phyloP scores from a whole-genome alignment of 2,888 invertebrate genomes.

The Empis stercorea region DNA sequence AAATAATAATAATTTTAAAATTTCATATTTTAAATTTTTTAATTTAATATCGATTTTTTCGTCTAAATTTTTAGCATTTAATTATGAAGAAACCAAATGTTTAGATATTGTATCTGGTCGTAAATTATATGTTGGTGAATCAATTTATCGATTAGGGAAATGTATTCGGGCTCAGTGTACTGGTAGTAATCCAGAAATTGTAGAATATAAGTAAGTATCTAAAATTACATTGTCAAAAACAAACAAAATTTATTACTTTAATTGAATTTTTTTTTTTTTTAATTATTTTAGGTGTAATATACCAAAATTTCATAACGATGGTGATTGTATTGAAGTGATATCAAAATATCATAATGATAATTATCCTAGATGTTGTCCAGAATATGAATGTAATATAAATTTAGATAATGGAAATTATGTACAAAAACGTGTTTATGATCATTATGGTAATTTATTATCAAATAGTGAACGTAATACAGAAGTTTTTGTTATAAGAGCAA shows the following conservation, averaged over 20 bases:
- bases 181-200: conserved; percentile 22
- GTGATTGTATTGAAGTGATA: conserved; percentile 19
- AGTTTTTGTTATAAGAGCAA: too few species aligned
- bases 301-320: conserved; percentile 19
- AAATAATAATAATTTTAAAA: too few species aligned
- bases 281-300: conserved; percentile 27
- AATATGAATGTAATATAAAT: conserved; percentile 25
- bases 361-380: conserved; percentile 30
- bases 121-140: conserved; percentile 28
- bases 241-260: too few species aligned
- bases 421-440: conserved; percentile 26
- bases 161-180: conserved; percentile 31
- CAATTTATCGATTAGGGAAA: conserved; percentile 25
- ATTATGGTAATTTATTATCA: conserved; percentile 22
- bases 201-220: conserved; percentile 29
- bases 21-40: too few species aligned
- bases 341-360: conserved; percentile 20
- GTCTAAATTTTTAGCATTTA: too few species aligned
- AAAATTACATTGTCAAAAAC: neutral
- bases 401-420: conserved; percentile 18
- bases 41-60: too few species aligned
- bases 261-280: conserved; percentile 1
- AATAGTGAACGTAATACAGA: too few species aligned
- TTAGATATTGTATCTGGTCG: conserved; percentile 24
- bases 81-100: conserved; percentile 17